These are phyloP conservation scores for Anas georgica DNA, from an alignment of 2,797 vertebrate species.

Conservation along the genomic window DNA sequence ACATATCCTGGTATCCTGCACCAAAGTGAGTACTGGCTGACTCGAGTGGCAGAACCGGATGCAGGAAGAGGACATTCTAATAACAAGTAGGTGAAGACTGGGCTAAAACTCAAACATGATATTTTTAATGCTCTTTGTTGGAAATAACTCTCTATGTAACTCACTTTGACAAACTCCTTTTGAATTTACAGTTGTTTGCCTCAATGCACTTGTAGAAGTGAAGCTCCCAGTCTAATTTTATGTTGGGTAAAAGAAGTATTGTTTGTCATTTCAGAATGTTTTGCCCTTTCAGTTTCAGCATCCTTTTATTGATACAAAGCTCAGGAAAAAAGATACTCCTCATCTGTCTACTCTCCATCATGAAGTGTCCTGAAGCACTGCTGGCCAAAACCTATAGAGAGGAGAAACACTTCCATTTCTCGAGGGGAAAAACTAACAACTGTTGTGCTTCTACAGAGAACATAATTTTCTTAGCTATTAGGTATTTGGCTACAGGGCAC, in stretches of 20 bases:
- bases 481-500: neutral
- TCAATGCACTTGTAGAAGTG: neutral
- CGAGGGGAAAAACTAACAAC: neutral
- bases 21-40: neutral
- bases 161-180: neutral
- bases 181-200: neutral
- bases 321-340: neutral
- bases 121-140: neutral
- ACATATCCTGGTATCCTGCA: rapidly evolving
- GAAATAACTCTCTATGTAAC: neutral
- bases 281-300: neutral
- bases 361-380: neutral
- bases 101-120: neutral
- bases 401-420: neutral
- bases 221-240: neutral
- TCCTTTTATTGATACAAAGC: neutral
- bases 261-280: neutral
- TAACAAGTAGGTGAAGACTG: neutral
- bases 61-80: neutral
- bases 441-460: neutral
- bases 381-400: neutral
- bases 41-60: neutral
- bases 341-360: neutral
- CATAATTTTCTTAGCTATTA: neutral
- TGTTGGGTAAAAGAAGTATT: neutral